Conservation (phyloP, 2,797 vertebrate species). For the Falco biarmicus region DNA sequence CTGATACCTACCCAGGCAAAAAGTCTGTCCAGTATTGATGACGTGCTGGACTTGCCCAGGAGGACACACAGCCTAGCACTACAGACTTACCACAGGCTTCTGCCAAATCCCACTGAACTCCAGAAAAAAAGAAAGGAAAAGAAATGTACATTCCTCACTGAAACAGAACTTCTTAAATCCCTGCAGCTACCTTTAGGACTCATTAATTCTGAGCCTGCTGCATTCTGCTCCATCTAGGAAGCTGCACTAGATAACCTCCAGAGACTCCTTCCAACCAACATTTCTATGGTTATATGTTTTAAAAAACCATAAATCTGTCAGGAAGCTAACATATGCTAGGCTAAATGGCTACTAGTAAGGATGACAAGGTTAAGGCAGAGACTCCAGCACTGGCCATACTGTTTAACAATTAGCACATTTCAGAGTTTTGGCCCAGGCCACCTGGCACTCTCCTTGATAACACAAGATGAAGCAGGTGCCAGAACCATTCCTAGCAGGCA, state of each 20-base stretch:
- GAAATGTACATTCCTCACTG: background rate
- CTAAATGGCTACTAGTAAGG: background rate
- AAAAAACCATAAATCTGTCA: background rate
- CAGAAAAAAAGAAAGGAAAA: background rate
- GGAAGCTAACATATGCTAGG: background rate
- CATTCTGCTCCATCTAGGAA: background rate
- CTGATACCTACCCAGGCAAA: background rate
- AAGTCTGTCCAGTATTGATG: background rate
- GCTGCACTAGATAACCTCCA: background rate
- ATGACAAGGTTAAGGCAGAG: background rate
- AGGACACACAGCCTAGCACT: background rate
- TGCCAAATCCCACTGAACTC: background rate
- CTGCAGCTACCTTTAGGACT: background rate
- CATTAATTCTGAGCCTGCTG: background rate
- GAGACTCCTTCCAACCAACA: background rate
- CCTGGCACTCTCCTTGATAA: background rate
- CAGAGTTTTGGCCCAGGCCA: background rate
- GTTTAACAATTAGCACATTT: conserved; percentile 45
- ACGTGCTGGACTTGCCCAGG: background rate
- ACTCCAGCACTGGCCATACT: background rate
- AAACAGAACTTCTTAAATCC: background rate
- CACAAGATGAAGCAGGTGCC: background rate
- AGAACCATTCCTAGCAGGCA: conserved; percentile 18
- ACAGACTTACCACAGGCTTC: rapidly evolving
- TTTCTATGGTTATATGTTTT: background rate